Base-by-base conservation (phyloP, 2,113 vertebrate species). In the Glareola pratincola region DNA sequence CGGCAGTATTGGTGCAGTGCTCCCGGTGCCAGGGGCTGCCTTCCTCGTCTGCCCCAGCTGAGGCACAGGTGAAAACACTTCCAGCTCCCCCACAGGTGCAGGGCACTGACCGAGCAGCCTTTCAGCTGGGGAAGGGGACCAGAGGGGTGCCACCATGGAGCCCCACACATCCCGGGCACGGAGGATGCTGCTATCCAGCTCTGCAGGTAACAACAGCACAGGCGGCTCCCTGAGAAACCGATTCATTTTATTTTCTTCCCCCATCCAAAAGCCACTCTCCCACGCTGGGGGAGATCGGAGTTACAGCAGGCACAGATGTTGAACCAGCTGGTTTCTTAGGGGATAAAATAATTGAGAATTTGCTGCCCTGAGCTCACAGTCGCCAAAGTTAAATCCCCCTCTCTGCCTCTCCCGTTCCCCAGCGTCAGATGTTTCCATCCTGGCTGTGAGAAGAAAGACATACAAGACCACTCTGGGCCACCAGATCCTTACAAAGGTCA, bases 91-190 rank as follows among this genome's bases (percentile, higher is more conserved):
- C 5, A 2, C 5, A 69, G n/a, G 48, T 37, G 21, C 9, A 6
- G 41, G 21, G 29, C 8, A 17, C 23, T 39, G 51, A 8, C 2
- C 1, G 9, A 73, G 41, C 73, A 73, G 23, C 39, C 23, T 4
- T 11, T 54, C 19, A 14, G n/a, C 51, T 5, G 5, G 45, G n/a
- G 12, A 45, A 4, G 8, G 32, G 50, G 45, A 41, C 11, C 3
- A 3, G 63, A 45, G 29, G 30, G 50, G 8, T 51, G 20, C 8
- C 17, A 23, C 13, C 1, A 2, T 0, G 1, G 12, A 10, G 3
- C 17, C 20, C 24, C 12, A 4, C 0, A 1, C 15, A 26, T 24
- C 76, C 41, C 4, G 0, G 41, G 23, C 4, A 21, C 3, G 4
- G 8, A 45, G 23, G 59, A 45, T 51, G 50, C 37, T 72, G 89